Conservation (phyloP, 2,113 vertebrate species). For the Odobenus rosmarus region DNA sequence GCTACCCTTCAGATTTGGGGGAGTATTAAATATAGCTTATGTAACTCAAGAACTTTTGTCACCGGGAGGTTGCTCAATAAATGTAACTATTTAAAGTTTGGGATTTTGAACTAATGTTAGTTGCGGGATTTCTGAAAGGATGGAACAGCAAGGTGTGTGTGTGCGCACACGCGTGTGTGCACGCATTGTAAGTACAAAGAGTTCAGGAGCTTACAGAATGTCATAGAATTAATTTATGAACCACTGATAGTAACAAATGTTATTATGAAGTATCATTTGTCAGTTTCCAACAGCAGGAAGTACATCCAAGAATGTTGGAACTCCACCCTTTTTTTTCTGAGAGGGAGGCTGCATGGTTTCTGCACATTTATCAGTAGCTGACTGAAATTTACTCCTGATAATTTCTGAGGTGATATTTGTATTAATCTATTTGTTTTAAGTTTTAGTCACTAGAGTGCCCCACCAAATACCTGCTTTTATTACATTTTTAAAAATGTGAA, state of each 20-base stretch:
- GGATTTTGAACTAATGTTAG: not conserved
- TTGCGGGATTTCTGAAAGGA: constrained; percentile 21
- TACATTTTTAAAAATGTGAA: not conserved
- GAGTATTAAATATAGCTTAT: not conserved
- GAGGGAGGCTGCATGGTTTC: not conserved
- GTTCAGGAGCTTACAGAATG: not conserved
- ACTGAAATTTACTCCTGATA: not conserved
- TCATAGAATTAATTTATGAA: not conserved
- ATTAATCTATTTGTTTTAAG: not conserved
- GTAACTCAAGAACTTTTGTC: not conserved
- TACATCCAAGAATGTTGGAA: not conserved
- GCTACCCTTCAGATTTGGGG: not conserved
- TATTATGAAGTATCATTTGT: not conserved
- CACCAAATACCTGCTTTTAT: not conserved
- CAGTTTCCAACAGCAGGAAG: not conserved
- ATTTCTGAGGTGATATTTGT: not conserved
- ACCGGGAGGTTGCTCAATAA: not conserved
- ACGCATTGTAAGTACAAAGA: not conserved
- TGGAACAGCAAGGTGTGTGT: not conserved
- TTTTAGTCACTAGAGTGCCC: not conserved
- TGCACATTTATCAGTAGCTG: not conserved
- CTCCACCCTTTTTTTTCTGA: not conserved
- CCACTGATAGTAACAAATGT: not conserved
- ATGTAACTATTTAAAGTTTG: not conserved
- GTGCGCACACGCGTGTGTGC: no score